Evolutionary conservation across 2,797 vertebrate genomes (phyloP), one percentile per base, ranked within the genome.

Genomic region (Brotula barbata): DNA sequence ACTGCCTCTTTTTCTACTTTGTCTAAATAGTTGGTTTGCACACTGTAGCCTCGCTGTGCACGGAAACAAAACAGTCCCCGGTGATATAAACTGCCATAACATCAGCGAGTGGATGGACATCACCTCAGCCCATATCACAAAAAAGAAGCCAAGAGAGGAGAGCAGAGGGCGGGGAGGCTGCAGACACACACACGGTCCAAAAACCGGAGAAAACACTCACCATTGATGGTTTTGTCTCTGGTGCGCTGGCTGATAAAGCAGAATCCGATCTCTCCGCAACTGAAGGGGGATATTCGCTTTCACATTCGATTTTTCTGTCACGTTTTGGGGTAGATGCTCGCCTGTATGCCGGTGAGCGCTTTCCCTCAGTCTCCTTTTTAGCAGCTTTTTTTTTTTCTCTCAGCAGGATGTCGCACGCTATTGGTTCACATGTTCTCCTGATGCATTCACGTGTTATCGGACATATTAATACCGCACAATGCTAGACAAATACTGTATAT

Each of bases 141-240:
- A 19, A 51, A 58, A 45, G 52, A 58, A 41, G 46, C 28, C 46
- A 58, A 14, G 40, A 58, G 62, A 59, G 74, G 80, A 52, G 77
- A 68, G 68, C 42, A 12, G 60, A 70, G 67, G 71, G 72, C 58
- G 63, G 58, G 57, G 78, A 82, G 69, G 75, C 74, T 73, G 75
- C 66, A 54, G 77, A 59, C 67, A 61, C 57, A 57, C 41, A 64
- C 61, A 70, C 52, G 58, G 58, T 44, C 42, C 42, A 21, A 67
- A 74, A 31, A 48, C 28, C 58, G 14, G 13, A 16, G 49, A 37
- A 37, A 46, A 20, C 60, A 85, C 92, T 92, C 83, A 93, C 92
- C 92, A 93, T 93, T 89, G 89, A 89, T 59, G 78, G 77, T 85
- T 77, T 80, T 58, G 55, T 86, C 68, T 75, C 64, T 56, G 63